These are phyloP conservation scores for Ia io DNA, from an alignment of 2,113 vertebrate species.

Conservation along the genomic window DNA sequence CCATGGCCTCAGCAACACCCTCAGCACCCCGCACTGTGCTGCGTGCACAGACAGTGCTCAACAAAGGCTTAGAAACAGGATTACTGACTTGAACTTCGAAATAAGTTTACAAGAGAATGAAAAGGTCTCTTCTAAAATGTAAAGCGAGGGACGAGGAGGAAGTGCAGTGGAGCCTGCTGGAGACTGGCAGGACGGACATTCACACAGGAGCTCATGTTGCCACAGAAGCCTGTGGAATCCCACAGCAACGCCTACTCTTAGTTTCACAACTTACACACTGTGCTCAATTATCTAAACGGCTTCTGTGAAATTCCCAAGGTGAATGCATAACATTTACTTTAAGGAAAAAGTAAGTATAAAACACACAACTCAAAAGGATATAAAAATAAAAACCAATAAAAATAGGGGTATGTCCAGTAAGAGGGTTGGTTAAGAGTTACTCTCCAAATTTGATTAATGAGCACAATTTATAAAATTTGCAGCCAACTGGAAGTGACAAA, in stretches of 20 bases:
- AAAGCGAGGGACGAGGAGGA: neutral
- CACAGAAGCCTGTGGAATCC: neutral
- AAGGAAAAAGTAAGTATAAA: neutral
- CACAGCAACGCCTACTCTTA: neutral
- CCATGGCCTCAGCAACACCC: neutral
- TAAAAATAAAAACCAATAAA: constrained; percentile 31
- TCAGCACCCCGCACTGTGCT: neutral
- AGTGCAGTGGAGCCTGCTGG: neutral
- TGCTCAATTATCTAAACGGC: neutral
- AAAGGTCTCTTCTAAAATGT: neutral
- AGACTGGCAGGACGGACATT: neutral
- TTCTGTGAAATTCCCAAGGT: neutral
- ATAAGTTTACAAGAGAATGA: neutral
- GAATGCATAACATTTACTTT: neutral
- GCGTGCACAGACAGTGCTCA: neutral
- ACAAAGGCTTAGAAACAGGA: neutral
- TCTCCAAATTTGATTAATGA: neutral
- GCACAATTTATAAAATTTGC: neutral
- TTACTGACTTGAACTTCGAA: neutral
- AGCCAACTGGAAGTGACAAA: neutral
- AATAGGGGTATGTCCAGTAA: neutral
- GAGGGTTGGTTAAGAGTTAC: neutral
- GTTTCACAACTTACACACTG: neutral
- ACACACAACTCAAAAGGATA: neutral
- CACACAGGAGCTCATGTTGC: neutral